Percentiles rank a stretch among this genome's conserved stretches.
Conservation (phyloP, 2,888 invertebrate genomes). For the Trichogramma evanescens region DNA sequence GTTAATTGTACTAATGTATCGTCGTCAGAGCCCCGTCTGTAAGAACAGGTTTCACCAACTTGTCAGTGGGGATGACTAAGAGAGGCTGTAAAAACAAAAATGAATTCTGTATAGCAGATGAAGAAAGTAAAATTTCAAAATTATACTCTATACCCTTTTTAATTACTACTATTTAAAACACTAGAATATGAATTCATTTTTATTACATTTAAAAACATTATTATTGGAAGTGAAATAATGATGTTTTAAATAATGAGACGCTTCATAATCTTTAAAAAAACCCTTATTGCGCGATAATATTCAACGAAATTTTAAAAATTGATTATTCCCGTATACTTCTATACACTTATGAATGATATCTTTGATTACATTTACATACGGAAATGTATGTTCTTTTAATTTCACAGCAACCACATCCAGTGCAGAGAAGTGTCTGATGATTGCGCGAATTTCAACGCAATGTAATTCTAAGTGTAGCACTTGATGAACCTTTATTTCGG, state of each 20-base stretch:
- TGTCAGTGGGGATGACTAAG: not conserved
- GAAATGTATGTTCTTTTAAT: too few species aligned
- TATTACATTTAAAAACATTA: not conserved
- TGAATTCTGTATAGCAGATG: not conserved
- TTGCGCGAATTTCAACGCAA: not conserved
- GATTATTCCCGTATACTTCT: too few species aligned
- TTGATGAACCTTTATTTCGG: not conserved
- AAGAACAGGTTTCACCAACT: not conserved
- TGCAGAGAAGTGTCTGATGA: too few species aligned
- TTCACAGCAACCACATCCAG: too few species aligned
- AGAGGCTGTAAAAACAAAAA: not conserved
- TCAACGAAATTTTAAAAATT: not conserved
- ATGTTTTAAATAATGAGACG: not conserved
- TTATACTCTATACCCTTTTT: too few species aligned
- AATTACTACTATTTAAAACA: too few species aligned
- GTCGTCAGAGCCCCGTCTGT: not conserved
- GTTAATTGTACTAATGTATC: too few species aligned
- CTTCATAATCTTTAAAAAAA: not conserved
- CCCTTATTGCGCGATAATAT: not conserved
- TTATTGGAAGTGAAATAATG: not conserved
- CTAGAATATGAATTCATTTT: too few species aligned
- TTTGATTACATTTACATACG: too few species aligned
- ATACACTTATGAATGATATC: too few species aligned
- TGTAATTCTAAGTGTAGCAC: not conserved
- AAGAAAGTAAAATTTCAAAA: too few species aligned